These are phyloP conservation scores for Podarcis lilfordi DNA, from an alignment of 2,797 vertebrate species.

Conservation along the genomic window DNA sequence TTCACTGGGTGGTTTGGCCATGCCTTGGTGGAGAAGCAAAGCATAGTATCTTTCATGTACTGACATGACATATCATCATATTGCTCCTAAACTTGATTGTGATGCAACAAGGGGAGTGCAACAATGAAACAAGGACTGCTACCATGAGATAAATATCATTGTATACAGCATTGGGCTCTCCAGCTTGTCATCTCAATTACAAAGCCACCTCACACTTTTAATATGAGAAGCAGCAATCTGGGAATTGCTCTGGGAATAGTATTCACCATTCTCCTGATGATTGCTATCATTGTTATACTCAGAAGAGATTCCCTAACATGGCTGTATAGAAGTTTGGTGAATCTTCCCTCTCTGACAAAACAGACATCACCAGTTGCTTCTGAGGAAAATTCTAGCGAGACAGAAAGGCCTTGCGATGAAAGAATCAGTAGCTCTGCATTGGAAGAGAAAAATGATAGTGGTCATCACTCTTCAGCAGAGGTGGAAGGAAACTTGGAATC, in stretches of 20 bases:
- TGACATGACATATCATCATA: background rate
- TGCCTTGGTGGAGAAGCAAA: background rate
- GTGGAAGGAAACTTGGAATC: background rate
- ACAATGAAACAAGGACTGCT: background rate
- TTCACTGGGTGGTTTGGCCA: background rate
- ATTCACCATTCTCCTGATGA: background rate
- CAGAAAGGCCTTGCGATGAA: background rate
- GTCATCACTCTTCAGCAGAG: background rate
- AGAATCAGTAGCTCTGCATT: background rate
- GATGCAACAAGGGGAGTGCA: background rate
- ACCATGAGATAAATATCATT: background rate
- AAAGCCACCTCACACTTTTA: background rate
- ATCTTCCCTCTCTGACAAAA: background rate
- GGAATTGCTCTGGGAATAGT: background rate
- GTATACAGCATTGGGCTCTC: background rate
- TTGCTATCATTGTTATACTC: background rate
- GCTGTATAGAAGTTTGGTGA: background rate
- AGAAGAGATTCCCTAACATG: background rate
- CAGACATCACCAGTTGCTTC: background rate
- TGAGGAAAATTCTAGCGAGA: background rate
- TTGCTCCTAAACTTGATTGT: constrained; percentile 9
- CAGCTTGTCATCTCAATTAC: background rate
- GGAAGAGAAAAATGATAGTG: too few relatives aligned
- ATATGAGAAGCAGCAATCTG: background rate
- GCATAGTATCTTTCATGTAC: background rate